These are phyloP conservation scores for Sphenodon punctatus DNA, from an alignment of 2,797 vertebrate species.

Conservation along the genomic window DNA sequence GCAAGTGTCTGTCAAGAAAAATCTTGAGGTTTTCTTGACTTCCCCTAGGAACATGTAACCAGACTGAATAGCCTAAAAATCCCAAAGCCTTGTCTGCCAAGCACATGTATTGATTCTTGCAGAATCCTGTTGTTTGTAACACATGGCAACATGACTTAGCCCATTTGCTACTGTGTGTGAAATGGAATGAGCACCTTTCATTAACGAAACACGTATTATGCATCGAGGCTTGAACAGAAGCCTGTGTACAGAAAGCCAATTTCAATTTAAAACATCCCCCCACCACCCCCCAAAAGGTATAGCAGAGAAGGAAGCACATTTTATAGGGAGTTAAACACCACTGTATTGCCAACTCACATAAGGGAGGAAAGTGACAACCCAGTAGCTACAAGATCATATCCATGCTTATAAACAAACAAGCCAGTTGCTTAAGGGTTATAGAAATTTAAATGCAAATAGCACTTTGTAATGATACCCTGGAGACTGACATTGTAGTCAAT, in stretches of 20 bases:
- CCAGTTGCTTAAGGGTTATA: slow-evolving; percentile 73
- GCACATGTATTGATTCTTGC: slow-evolving; percentile 22
- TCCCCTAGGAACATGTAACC: slow-evolving; percentile 15
- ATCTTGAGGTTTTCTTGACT: slow-evolving; percentile 40
- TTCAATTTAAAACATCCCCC: neutral
- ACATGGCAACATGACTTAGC: slow-evolving; percentile 1
- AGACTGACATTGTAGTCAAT: slow-evolving; percentile 65
- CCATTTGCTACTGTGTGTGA: slow-evolving; percentile 39
- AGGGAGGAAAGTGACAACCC: slow-evolving; percentile 8
- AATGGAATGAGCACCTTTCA: slow-evolving; percentile 27
- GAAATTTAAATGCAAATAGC: slow-evolving; percentile 77
- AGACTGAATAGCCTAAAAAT: neutral
- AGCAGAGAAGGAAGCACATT: neutral
- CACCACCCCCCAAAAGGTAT: neutral
- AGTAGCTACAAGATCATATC: slow-evolving; percentile 37
- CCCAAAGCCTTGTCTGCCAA: slow-evolving; percentile 45
- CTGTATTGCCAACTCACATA: neutral
- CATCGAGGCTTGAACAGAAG: slow-evolving; percentile 1
- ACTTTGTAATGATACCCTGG: slow-evolving; percentile 69
- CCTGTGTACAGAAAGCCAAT: neutral
- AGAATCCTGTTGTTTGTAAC: slow-evolving; percentile 46
- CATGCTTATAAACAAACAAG: slow-evolving; percentile 67
- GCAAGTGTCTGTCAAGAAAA: slow-evolving; percentile 59
- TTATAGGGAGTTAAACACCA: slow-evolving; percentile 13
- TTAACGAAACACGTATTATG: slow-evolving; percentile 34